phyloP scores from a whole-genome alignment of 2,888 invertebrate genomes.

The Autographa pulchrina region DNA sequence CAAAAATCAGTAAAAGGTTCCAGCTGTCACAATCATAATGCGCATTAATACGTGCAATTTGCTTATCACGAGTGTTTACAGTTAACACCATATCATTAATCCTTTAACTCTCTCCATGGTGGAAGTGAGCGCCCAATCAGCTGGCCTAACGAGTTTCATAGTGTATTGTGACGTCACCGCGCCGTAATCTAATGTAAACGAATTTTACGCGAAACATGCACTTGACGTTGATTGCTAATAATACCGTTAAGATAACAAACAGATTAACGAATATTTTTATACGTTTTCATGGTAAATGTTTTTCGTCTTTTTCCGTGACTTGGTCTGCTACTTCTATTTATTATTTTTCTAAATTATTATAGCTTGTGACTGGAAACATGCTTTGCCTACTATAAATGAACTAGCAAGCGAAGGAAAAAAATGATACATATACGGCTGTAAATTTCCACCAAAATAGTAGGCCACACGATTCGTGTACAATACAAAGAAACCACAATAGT shows the following conservation, averaged over 20 bases:
- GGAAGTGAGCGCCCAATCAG: slow-evolving; percentile 18
- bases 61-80: background rate
- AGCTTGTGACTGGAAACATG: too few species aligned
- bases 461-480: background rate
- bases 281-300: background rate
- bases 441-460: background rate
- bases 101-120: slow-evolving; percentile 18
- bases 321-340: background rate
- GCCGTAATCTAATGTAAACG: slow-evolving; percentile 17
- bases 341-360: background rate
- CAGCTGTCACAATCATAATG: slow-evolving; percentile 1
- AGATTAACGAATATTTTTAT: background rate
- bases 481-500: background rate
- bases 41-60: background rate
- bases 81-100: background rate
- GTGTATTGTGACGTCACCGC: slow-evolving; percentile 34
- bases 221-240: slow-evolving; percentile 31
- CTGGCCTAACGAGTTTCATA: slow-evolving; percentile 33
- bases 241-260: slow-evolving; percentile 28
- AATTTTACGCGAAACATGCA: slow-evolving; percentile 24
- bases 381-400: too few species aligned
- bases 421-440: background rate
- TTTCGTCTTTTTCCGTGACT: background rate
- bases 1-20: background rate
- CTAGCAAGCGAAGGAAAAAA: background rate